Evolutionary conservation across 1,140 invertebrate species (phyloP).

Genomic region (Drosophila malerkotliana): DNA sequence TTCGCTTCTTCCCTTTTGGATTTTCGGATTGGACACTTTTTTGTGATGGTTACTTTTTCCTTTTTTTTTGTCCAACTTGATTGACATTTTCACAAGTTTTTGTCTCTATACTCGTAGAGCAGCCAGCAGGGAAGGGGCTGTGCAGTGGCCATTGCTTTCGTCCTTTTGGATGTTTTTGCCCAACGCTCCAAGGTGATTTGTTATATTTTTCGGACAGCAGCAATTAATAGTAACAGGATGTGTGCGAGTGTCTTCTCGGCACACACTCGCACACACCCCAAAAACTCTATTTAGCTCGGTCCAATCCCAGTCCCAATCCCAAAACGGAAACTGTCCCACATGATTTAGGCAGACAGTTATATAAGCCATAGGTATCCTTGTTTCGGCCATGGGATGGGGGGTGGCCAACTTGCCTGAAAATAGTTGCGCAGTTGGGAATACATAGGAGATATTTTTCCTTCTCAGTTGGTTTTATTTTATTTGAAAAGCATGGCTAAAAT

Average conservation of each 20-base stretch:
- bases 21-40: conserved; percentile 12
- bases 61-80: conserved; percentile 69
- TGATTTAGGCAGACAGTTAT: conserved; percentile 14
- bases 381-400: conserved; percentile 11
- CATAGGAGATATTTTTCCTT: background rate
- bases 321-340: conserved; percentile 55
- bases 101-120: conserved; percentile 60
- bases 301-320: conserved; percentile 34
- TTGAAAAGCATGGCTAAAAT: background rate
- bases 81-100: conserved; percentile 83
- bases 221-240: conserved; percentile 83
- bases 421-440: background rate
- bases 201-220: conserved; percentile 83
- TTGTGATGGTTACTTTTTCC: conserved; percentile 27
- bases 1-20: conserved; percentile 34
- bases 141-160: conserved; percentile 50
- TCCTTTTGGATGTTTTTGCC: conserved; percentile 64
- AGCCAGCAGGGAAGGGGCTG: background rate
- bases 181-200: conserved; percentile 75
- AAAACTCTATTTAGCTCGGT: conserved; percentile 21
- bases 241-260: conserved; percentile 57
- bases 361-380: conserved; percentile 20
- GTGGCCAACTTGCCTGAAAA: conserved; percentile 5
- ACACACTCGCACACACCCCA: conserved; percentile 16
- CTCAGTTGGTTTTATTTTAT: background rate